Evolutionary conservation across 2,113 vertebrate species (phyloP), one percentile per base, ranked within the genome.

Genomic region (Menura novaehollandiae): DNA sequence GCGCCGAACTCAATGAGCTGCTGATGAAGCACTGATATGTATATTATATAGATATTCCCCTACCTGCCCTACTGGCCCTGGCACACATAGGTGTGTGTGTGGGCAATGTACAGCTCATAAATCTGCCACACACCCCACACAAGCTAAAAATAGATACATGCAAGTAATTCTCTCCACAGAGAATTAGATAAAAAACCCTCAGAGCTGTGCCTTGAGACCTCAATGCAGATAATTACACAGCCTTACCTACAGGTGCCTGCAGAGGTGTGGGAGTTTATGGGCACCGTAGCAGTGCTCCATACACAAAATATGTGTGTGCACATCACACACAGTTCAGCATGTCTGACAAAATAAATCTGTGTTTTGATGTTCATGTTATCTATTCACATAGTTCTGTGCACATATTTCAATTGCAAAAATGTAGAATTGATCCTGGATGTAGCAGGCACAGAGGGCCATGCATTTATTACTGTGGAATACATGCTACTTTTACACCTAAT

Each of bases 21-120:
- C 78, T 94, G 90, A 86, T 75, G 93, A 95, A 83, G 71, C 85
- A 5, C 82, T 76, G 96, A 93, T 94, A 96, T 77, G 37, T 96
- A 96, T 95, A 93, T 90, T 90, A 96, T 91, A 46, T 9, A 79
- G 89, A 91, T 79, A 93, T 96, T 93, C 26, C 78, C 4, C 1
- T 84, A 93, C 91, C 93, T 96, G 91, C 75, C 7, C 1, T 12
- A 2, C 44, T 43, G 7, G 44, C 33, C 73, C 84, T 47, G 74
- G 83, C 75, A 51, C 27, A 35, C 47, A 19, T 2, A 83, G 82
- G 85, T 60, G 59, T 58, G 72, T 13, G 30, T 1, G 2, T 0
- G 0, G 56, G 47, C 77, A 64, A 95, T 95, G 77, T 12, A 11
- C 82, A 86, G 58, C 46, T 33, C 43, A 13, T 8, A 73, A 78